Evolutionary conservation across 2,113 vertebrate genomes (phyloP), one percentile per base, ranked within the genome.

Genomic region (Hydropotes inermis): DNA sequence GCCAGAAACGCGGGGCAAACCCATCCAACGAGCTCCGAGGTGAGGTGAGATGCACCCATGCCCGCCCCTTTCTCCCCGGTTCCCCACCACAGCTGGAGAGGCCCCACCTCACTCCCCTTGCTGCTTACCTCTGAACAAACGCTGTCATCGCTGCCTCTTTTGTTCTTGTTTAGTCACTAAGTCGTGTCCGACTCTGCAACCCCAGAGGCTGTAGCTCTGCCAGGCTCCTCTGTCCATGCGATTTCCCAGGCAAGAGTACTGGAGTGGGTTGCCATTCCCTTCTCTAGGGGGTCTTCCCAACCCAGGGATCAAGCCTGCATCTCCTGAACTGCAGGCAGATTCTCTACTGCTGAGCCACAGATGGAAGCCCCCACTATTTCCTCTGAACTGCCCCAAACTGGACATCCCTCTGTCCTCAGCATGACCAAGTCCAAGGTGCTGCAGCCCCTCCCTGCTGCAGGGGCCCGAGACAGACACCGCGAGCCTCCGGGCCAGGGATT

Each of bases 401-500:
- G 57, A 67, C 33, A 58, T 57, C 55, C 78, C 36, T 78, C 36
- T 60, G 60, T 39, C 60, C 43, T 86, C 28, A 45, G 28, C 2
- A 3, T 3, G 43, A 61, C 52, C 21, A 10, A 67, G 45, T 5
- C 39, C 91, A 55, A 85, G 13, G 87, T 85, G 47, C 95, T 36
- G 13, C 52, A 70, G 16, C 45, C 61, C 13, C 54, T 70, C 78
- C 74, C 60, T n/a, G 16, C 7, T 39, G 33, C n/a, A 36, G 43
- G 67, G 43, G 55, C 55, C 15, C 0, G 83, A 43, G 83, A 58
- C 23, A 39, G 64, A 36, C 43, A 58, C 55, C 1, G 19, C 7
- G 8, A 50, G 87, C 27, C 0, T 36, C 0, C 3, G 6, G 60
- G 67, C 43, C 27, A 7, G 47, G 79, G 81, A 52, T 3, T 2